Evolutionary conservation across 2,113 vertebrate species (phyloP), one percentile per base, ranked within the genome.

Genomic region (Entelurus aequoreus): DNA sequence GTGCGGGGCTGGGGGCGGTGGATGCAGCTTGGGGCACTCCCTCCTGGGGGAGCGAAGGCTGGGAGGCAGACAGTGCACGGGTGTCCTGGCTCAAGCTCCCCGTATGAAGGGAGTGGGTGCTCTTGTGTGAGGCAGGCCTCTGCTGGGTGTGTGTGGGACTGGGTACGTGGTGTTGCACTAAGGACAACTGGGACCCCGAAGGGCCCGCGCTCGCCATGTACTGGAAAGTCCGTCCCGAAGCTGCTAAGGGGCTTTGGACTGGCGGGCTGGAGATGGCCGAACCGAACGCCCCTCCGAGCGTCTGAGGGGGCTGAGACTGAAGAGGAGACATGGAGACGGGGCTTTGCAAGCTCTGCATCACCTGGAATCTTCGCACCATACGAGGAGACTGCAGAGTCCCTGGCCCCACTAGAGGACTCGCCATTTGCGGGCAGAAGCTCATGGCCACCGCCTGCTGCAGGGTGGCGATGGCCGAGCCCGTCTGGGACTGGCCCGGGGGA

Each of bases 341-440:
- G 50, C 89, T 90, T 49, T 93, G 83, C 44, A 94, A 68, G 48
- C 89, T 93, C 64, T 92, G 90, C 71, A 94, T 90, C 60, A 93
- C 92, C 74, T 94, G 94, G 75, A 96, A 89, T 66, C 93, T 90
- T 48, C 94, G 89, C 80, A 94, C 84, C 75, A 95, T 92, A 56
- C 94, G 91, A 3, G 96, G 96, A 0, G 96, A 97, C 63, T 94
- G 92, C 11, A 96, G 83, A 1, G 90, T 93, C 40, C 83, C 80
- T 0, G 93, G 90, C 60, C 94, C 95, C 56, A 93, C 93, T 58
- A 97, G 81, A 0, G 95, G 94, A 81, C 91, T 93, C 2, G 91
- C 92, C 90, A 94, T 94, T 82, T 96, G 95, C 0, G 95, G 96
- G 75, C 95, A 98, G 90, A 99, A 99, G 85, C 96, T 98, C 94